Conservation (phyloP, 2,113 vertebrate genomes). For the Aepyceros melampus region DNA sequence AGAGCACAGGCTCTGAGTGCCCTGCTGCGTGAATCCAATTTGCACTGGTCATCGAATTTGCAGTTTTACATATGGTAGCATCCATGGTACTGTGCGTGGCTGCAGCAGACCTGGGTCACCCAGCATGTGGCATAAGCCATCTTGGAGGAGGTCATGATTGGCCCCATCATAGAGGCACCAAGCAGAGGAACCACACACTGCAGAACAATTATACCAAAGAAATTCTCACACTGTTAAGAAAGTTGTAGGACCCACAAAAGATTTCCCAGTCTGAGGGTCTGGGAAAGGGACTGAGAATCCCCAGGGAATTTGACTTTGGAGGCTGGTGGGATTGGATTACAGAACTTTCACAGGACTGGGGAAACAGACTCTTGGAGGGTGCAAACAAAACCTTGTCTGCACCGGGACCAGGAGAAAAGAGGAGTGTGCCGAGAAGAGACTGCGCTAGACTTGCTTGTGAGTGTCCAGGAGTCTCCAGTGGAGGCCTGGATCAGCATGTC, state of each 20-base stretch:
- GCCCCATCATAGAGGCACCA: fast-evolving
- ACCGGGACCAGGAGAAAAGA: neutral
- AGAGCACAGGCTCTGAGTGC: neutral
- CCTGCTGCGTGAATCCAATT: neutral
- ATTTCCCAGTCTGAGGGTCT: neutral
- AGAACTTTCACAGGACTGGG: neutral
- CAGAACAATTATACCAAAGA: neutral
- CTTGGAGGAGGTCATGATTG: neutral
- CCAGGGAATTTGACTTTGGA: neutral
- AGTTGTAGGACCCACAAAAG: neutral
- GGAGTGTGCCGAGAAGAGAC: neutral
- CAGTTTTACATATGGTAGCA: neutral
- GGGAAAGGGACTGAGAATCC: neutral
- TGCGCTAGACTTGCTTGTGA: fast-evolving
- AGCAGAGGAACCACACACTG: neutral
- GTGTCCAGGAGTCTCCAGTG: neutral
- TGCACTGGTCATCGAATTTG: fast-evolving
- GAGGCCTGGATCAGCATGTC: neutral
- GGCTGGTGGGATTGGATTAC: neutral
- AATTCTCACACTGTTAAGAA: neutral
- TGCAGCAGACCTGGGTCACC: neutral
- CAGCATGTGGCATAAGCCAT: neutral
- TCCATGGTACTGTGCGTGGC: fast-evolving
- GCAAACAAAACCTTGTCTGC: neutral
- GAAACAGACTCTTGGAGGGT: neutral